Percentiles rank a stretch among this genome's conserved stretches.
Conservation (phyloP, 2,888 invertebrate genomes). For the Deilephila elpenor region DNA sequence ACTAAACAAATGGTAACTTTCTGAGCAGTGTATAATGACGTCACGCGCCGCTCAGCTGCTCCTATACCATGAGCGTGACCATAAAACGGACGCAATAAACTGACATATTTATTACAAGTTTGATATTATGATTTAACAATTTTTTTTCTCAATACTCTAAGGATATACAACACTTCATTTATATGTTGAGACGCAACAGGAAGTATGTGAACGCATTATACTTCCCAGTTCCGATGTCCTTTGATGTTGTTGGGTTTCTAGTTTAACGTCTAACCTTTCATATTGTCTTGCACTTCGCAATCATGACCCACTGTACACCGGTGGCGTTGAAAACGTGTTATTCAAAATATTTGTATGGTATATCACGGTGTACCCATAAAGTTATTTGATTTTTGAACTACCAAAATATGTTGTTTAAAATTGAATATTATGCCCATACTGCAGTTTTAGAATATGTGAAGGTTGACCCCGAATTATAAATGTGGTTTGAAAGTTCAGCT, state of each 20-base stretch:
- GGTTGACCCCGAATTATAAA: background rate
- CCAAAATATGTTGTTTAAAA: no score
- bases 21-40: background rate
- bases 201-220: background rate
- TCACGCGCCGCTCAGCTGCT: background rate
- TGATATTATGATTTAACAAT: background rate
- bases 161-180: background rate
- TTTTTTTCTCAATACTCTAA: background rate
- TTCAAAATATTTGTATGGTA: no score
- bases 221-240: conserved; percentile 3
- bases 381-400: no score
- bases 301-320: no score
- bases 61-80: background rate
- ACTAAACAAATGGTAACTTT: background rate
- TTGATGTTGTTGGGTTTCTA: background rate
- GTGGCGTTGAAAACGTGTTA: no score
- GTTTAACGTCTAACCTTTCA: background rate
- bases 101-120: background rate
- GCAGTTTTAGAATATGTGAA: background rate
- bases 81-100: background rate
- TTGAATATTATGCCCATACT: background rate
- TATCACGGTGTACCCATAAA: no score
- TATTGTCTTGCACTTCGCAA: no score
- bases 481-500: background rate
- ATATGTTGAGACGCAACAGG: background rate